Percentiles rank a stretch among this genome's conserved stretches.
phyloP scores from a whole-genome alignment of 2,888 invertebrate genomes.

The Coelopa pilipes region DNA sequence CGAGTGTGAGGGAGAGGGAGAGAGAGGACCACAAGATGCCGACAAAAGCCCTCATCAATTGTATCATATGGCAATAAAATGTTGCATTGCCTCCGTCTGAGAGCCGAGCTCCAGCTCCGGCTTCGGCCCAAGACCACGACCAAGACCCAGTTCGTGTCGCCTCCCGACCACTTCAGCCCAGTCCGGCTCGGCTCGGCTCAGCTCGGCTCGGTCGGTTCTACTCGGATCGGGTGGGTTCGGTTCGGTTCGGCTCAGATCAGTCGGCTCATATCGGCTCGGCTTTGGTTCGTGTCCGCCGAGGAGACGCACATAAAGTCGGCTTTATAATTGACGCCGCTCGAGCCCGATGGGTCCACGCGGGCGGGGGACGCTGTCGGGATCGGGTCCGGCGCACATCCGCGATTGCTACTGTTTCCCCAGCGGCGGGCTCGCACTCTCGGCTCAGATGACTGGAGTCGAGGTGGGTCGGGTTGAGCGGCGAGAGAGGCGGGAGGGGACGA shows the following conservation, averaged over 20 bases:
- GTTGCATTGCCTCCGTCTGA: slow-evolving; percentile 40
- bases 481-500: background rate
- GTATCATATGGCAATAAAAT: slow-evolving; percentile 42
- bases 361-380: background rate
- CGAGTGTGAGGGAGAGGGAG: slow-evolving; percentile 3
- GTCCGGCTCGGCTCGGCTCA: too few relatives aligned
- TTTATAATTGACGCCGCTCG: slow-evolving; percentile 23
- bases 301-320: slow-evolving; percentile 18
- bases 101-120: too few relatives aligned
- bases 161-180: background rate
- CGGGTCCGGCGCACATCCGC: slow-evolving; percentile 1
- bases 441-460: slow-evolving; percentile 9
- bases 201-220: background rate
- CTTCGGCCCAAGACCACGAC: background rate
- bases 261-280: background rate
- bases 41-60: slow-evolving; percentile 52
- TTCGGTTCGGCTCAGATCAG: too few relatives aligned
- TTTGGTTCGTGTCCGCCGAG: slow-evolving; percentile 13
- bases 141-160: background rate
- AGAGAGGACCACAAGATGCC: slow-evolving; percentile 19
- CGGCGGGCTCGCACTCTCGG: background rate
- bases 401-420: slow-evolving; percentile 29
- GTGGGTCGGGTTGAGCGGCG: slow-evolving; percentile 56
- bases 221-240: too few relatives aligned
- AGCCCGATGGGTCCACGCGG: background rate